Evolutionary conservation across 2,113 vertebrate genomes (phyloP), one percentile per base, ranked within the genome.

Genomic region (Cinclus mexicanus): DNA sequence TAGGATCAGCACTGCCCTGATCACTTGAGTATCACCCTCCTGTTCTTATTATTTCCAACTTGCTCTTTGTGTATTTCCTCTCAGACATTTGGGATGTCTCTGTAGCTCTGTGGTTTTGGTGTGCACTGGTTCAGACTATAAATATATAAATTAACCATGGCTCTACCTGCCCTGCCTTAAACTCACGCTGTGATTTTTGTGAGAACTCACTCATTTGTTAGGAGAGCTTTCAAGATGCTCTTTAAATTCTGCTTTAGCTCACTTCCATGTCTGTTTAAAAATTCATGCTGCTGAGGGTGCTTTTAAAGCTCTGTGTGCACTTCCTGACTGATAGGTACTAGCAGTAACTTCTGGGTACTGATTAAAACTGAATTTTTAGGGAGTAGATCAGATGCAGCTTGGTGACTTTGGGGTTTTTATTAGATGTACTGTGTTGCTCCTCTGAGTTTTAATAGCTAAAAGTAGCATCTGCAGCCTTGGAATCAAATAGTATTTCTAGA

Each of bases 261-360:
- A 10, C 69, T 90, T 68, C 31, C 46, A 12, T 41, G 21, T 52
- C 56, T 69, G 12, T 70, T 94, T 65, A 83, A 95, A 93, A 92
- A 86, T 57, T n/a, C 42, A 85, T 79, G 31, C 59, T 65, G 46
- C 47, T 72, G n/a, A 69, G 70, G 55, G 31, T 79, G 78, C 82
- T 92, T 80, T 78, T 39, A 50, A n/a, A 89, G 68, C 71, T 78
- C 2, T n/a, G 24, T 13, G 9, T 68, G 41, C 26, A 6, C 37
- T 85, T 85, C 65, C 81, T 90, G 84, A 19, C 65, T 87, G 33
- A 25, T 14, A 37, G 70, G 55, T 70, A 25, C 0, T 0, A 14
- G 31, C 28, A 47, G 10, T 55, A 61, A 50, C 82, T 90, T n/a
- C 82, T 77, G 28, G 78, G n/a, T 83, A 21, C n/a, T 59, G 42